Evolutionary conservation across 2,113 vertebrate species (phyloP).

Genomic region (Panurus biarmicus): DNA sequence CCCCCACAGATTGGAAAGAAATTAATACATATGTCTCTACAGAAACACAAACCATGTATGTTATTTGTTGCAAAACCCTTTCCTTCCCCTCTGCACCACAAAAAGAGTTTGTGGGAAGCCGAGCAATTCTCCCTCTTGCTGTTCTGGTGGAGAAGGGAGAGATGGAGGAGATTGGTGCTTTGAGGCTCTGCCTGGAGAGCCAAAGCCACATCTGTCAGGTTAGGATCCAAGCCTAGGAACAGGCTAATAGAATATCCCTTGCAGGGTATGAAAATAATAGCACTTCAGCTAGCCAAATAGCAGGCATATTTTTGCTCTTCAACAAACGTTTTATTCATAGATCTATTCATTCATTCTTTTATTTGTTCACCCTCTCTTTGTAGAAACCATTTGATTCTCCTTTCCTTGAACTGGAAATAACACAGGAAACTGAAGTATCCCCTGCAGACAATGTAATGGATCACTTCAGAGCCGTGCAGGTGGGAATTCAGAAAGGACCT

Average conservation of each 20-base stretch:
- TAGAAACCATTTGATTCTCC: neutral
- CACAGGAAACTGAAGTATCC: neutral
- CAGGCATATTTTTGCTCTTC: constrained; percentile 27
- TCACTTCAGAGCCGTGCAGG: neutral
- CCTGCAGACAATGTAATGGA: neutral
- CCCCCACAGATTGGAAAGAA: neutral
- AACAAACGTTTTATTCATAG: constrained; percentile 39
- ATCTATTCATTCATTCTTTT: constrained; percentile 47
- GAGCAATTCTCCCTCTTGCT: neutral
- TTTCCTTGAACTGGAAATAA: neutral
- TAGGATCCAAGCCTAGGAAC: neutral
- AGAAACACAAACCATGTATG: neutral
- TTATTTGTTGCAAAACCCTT: neutral
- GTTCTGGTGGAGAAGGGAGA: neutral
- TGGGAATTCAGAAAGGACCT: neutral
- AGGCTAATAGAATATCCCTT: constrained; percentile 15
- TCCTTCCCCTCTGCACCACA: constrained; percentile 10
- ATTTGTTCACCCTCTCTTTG: constrained; percentile 15
- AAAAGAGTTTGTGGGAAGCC: neutral
- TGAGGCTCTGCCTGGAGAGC: neutral
- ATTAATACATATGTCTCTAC: neutral
- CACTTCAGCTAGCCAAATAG: constrained; percentile 35
- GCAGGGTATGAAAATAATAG: constrained; percentile 44
- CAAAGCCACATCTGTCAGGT: constrained; percentile 42
- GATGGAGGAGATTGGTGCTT: neutral